Base-by-base conservation (phyloP, 2,113 vertebrate genomes). In the Prunella himalayana region DNA sequence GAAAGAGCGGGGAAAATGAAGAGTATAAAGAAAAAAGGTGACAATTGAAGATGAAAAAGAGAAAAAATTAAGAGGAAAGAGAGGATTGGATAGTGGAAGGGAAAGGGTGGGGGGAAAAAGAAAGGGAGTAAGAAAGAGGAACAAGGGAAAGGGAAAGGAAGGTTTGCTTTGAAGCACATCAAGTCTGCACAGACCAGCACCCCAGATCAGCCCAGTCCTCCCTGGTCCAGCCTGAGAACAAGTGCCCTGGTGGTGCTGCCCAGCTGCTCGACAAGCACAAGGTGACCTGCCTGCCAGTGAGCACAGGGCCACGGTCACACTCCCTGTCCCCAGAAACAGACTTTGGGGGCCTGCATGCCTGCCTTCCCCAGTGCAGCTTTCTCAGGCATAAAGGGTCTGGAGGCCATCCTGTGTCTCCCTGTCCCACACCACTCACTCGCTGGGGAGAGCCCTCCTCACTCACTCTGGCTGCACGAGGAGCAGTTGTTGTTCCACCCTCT, bases 191-290 rank as follows among this genome's bases (percentile, higher is more conserved):
- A 82, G 39, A 25, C 17, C 27, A 0, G 2, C 17, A 23, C 42
- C 14, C 7, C 6, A 13, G 5, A 30, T 37, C 15, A 77, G 28
- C 28, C 22, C 0, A 0, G 15, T 68, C 28, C 2, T 3, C 35
- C 21, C 20, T 2, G 0, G 9, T 57, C 35, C 25, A 73, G 56
- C 35, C 37, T 0, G 0, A 13, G 30, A 45, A 13, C 76, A 65
- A 73, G 35, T 56, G 44, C 18, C 23, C 9, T 44, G 45, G 33
- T 2, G 4, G 33, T 2, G 4, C 80, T 11, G 2, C 44, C 33
- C 0, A 2, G 27, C n/a, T 88, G 41, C 49, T 61, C 14, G 6
- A 57, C 8, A 35, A 50, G 50, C 54, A 42, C 66, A 77, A 83
- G 57, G 63, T 85, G 75, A 88, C 71, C 45, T 17, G 11, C 3